Evolutionary conservation across 2,797 vertebrate species (phyloP).

Genomic region (Xiphophorus birchmanni): DNA sequence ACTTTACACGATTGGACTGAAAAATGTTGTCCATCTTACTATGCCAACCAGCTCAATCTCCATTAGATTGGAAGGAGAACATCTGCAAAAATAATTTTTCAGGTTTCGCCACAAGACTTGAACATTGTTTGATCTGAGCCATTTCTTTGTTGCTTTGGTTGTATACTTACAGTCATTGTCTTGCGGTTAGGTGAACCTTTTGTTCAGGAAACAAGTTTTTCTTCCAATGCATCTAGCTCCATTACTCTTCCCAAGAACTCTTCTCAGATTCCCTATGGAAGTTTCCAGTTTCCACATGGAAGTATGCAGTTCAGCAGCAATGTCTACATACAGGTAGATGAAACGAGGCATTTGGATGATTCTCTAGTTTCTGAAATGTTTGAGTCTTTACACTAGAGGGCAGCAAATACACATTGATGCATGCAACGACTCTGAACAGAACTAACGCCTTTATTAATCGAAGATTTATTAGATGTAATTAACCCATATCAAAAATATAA

Average conservation of each 20-base stretch:
- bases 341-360: not conserved
- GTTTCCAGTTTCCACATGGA: not conserved
- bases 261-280: not conserved
- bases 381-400: slow-evolving; percentile 59
- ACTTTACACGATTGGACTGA: not conserved
- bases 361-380: not conserved
- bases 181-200: not conserved
- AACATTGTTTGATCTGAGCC: not conserved
- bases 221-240: not conserved
- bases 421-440: not conserved
- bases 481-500: not conserved
- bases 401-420: slow-evolving; percentile 47
- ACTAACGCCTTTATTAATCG: not conserved
- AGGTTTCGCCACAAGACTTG: not conserved
- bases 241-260: not conserved
- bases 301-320: not conserved
- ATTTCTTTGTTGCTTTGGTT: not conserved
- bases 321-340: not conserved
- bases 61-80: not conserved
- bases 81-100: not conserved
- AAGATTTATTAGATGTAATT: not conserved
- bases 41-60: not conserved
- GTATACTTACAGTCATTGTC: not conserved
- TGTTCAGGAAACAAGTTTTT: not conserved
- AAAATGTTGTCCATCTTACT: not conserved